These are phyloP conservation scores for Caenorhabditis sulstoni DNA, from an alignment of 2,888 invertebrate genomes.

Conservation along the genomic window DNA sequence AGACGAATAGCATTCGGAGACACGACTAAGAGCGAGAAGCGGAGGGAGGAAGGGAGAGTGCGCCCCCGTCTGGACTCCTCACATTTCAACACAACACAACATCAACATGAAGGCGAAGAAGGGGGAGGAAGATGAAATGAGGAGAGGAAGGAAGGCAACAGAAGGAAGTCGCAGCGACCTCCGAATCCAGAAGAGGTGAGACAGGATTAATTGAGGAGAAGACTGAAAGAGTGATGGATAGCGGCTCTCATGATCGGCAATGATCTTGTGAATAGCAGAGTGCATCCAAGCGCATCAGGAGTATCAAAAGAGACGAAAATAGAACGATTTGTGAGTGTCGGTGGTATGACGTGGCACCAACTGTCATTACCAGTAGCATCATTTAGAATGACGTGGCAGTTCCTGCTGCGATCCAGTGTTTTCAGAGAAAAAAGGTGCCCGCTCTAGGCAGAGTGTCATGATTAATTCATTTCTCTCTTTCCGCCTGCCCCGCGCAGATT, in stretches of 20 bases:
- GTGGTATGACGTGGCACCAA: neutral
- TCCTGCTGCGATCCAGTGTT: neutral
- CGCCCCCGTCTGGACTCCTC: slow-evolving; percentile 18
- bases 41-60: too few species aligned
- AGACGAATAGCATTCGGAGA: neutral
- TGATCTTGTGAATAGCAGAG: slow-evolving; percentile 27
- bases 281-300: slow-evolving; percentile 31
- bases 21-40: neutral
- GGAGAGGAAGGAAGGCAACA: slow-evolving; percentile 6
- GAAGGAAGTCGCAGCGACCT: neutral
- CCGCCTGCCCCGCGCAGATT: slow-evolving; percentile 2
- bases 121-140: slow-evolving; percentile 9
- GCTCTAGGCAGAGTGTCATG: slow-evolving; percentile 6
- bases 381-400: neutral
- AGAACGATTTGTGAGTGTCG: neutral
- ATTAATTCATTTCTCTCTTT: slow-evolving; percentile 42
- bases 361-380: neutral
- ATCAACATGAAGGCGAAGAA: slow-evolving; percentile 1
- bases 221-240: slow-evolving; percentile 19
- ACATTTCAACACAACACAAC: slow-evolving; percentile 27
- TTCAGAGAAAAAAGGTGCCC: neutral
- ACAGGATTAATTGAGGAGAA: slow-evolving; percentile 17
- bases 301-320: slow-evolving; percentile 13
- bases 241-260: slow-evolving; percentile 30
- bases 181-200: slow-evolving; percentile 22